Evolutionary conservation across 2,888 invertebrate species (phyloP).

Genomic region (Hyposoter dolosus): DNA sequence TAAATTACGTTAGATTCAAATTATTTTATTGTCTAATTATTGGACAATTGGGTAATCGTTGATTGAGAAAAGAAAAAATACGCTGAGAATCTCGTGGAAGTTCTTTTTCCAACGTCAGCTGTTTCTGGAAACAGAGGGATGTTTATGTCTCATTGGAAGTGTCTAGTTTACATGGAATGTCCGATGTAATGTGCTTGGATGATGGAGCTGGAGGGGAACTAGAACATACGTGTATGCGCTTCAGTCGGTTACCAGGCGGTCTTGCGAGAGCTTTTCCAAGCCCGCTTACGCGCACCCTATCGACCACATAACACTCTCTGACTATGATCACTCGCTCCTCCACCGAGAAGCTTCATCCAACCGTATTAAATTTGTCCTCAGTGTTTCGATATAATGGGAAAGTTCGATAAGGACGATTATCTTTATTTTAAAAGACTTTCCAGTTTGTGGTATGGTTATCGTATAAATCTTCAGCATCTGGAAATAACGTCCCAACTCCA

Average conservation of each 20-base stretch:
- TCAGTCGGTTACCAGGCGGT: conserved; percentile 58
- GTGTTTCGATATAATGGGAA: conserved; percentile 56
- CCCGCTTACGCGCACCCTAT: conserved; percentile 61
- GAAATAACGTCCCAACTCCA: no score
- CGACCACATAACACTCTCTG: conserved; percentile 55
- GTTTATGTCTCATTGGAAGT: neutral
- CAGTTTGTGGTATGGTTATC: neutral
- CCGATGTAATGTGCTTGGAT: neutral
- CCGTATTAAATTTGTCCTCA: conserved; percentile 52
- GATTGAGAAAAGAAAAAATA: no score
- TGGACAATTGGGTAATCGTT: no score
- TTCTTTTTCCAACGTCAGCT: neutral
- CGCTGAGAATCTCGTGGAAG: neutral
- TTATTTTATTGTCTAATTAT: no score
- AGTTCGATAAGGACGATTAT: conserved; percentile 59
- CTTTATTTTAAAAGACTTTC: conserved; percentile 34
- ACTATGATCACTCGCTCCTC: conserved; percentile 47
- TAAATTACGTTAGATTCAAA: no score
- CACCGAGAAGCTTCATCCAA: conserved; percentile 34
- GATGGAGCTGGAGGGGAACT: neutral
- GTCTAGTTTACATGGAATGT: conserved; percentile 7
- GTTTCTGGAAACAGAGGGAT: neutral
- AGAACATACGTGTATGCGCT: conserved; percentile 1
- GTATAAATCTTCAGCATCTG: neutral
- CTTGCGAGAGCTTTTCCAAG: conserved; percentile 56